Evolutionary conservation across 2,113 vertebrate species (phyloP).

Genomic region (Picathartes gymnocephalus): DNA sequence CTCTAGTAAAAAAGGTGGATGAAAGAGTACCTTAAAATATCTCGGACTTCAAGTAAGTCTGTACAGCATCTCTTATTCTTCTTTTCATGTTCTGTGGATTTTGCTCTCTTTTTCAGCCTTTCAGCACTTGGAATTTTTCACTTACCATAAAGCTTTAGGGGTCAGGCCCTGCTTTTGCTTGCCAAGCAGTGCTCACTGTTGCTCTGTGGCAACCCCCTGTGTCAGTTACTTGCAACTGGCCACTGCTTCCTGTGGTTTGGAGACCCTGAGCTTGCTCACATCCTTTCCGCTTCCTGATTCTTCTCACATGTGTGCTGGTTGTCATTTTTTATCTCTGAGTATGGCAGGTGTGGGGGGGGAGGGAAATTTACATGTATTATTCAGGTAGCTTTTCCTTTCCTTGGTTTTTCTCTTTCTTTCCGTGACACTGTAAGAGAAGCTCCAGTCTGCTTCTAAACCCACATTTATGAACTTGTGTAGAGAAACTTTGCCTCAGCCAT

Average conservation of each 20-base stretch:
- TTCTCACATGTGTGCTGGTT: neutral
- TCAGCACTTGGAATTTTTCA: neutral
- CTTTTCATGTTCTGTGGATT: neutral
- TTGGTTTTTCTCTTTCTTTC: neutral
- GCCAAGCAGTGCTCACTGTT: neutral
- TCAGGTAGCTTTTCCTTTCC: neutral
- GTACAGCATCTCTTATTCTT: neutral
- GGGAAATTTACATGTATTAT: neutral
- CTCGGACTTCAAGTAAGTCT: neutral
- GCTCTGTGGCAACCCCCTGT: fast-evolving
- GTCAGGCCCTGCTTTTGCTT: neutral
- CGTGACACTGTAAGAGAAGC: neutral
- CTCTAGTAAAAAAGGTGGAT: neutral
- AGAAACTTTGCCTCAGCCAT: neutral
- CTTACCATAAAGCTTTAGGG: neutral
- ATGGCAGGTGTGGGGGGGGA: fast-evolving
- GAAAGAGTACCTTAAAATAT: neutral
- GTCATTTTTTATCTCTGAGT: neutral
- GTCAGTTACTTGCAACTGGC: neutral
- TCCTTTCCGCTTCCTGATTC: neutral
- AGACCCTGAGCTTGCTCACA: neutral
- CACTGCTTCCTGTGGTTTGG: neutral
- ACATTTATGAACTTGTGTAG: neutral
- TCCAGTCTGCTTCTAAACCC: neutral
- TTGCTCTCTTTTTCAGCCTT: neutral